Percentiles rank a stretch among this genome's conserved stretches.
Conservation (phyloP, 2,113 vertebrate species). For the Enhydra lutris region DNA sequence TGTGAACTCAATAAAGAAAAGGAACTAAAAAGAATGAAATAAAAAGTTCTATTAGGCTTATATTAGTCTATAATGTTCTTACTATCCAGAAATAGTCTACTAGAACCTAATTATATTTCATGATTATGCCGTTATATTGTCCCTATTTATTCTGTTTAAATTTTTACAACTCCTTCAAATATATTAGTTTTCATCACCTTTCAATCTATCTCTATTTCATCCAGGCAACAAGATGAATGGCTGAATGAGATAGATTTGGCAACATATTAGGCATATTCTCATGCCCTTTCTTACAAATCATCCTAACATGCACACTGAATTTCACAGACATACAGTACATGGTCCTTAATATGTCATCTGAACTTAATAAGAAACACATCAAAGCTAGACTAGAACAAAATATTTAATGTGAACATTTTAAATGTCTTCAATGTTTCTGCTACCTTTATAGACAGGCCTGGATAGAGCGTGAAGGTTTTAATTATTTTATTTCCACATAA, state of each 20-base stretch:
- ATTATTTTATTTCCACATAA: neutral
- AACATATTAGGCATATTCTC: neutral
- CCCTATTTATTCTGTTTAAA: conserved; percentile 48
- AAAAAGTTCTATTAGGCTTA: neutral
- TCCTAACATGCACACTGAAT: neutral
- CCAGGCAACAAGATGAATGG: neutral
- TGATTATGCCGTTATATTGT: neutral
- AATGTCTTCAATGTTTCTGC: neutral
- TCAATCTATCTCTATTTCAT: conserved; percentile 29
- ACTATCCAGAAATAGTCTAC: conserved; percentile 27
- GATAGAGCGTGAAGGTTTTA: neutral
- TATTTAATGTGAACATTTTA: neutral
- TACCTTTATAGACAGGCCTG: neutral
- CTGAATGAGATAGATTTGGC: neutral
- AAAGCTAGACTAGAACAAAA: conserved; percentile 21
- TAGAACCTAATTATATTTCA: conserved; percentile 51
- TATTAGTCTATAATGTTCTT: neutral
- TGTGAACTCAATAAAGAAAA: conserved; percentile 52
- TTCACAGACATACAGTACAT: neutral
- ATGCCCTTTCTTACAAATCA: neutral
- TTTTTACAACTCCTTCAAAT: conserved; percentile 30
- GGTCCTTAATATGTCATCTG: neutral
- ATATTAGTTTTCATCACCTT: conserved; percentile 26
- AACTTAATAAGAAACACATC: conserved; percentile 11
- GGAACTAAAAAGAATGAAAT: neutral